These are phyloP conservation scores for Notarius quadriscutis DNA, from an alignment of 2,113 vertebrate species.

Conservation along the genomic window DNA sequence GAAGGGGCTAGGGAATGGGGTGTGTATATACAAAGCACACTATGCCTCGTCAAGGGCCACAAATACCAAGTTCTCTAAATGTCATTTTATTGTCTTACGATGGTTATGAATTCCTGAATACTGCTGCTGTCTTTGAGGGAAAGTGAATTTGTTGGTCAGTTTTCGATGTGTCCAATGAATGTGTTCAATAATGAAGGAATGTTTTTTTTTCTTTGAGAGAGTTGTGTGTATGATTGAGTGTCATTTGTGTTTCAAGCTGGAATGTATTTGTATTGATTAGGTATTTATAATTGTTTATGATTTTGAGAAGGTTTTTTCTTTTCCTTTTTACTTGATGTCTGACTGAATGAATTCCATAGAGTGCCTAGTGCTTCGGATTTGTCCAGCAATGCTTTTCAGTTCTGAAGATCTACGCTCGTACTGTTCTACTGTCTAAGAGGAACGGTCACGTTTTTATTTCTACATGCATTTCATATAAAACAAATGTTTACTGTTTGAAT, in stretches of 20 bases:
- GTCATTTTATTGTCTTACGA: conserved; percentile 14
- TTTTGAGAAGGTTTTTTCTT: neutral
- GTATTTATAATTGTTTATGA: conserved; percentile 41
- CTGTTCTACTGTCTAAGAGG: neutral
- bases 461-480: conserved; percentile 21
- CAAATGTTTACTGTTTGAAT: conserved; percentile 38
- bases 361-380: conserved; percentile 71
- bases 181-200: neutral
- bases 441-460: neutral
- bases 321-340: conserved; percentile 18
- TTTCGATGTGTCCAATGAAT: neutral
- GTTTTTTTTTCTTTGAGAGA: neutral
- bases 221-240: neutral
- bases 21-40: conserved; percentile 3
- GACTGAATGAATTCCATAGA: conserved; percentile 60
- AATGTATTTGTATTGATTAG: neutral
- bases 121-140: conserved; percentile 37
- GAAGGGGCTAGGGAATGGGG: too few relatives aligned
- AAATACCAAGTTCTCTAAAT: conserved; percentile 1
- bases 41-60: neutral
- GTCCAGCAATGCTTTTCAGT: conserved; percentile 50
- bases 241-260: conserved; percentile 24
- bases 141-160: conserved; percentile 7
- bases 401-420: neutral
- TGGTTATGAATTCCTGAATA: neutral